phyloP scores from a whole-genome alignment of 1,140 invertebrate species.

The Drosophila navojoa region DNA sequence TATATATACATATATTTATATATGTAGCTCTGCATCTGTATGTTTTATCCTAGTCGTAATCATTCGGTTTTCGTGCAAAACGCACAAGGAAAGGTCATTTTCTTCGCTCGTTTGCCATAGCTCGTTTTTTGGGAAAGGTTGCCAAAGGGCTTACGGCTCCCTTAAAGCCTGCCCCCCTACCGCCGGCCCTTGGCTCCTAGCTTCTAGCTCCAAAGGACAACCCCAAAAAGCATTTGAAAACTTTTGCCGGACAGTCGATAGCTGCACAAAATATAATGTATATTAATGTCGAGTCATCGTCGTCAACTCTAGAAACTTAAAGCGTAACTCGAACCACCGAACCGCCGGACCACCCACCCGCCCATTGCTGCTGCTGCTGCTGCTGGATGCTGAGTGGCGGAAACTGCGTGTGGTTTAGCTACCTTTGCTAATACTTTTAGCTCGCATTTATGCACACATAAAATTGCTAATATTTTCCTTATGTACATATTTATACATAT shows the following conservation, averaged over 20 bases:
- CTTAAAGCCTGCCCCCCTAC: not conserved
- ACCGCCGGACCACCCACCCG: conserved; percentile 27
- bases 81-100: conserved; percentile 78
- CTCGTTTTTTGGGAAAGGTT: conserved; percentile 71
- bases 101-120: conserved; percentile 68
- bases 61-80: conserved; percentile 68
- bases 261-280: conserved; percentile 72
- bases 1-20: conserved; percentile 8
- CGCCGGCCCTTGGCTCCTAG: not conserved
- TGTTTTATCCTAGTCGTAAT: conserved; percentile 57
- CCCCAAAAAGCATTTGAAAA: conserved; percentile 62
- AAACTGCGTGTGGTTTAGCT: conserved; percentile 67
- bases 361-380: not conserved
- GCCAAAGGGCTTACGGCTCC: conserved; percentile 67
- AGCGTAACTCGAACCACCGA: conserved; percentile 31
- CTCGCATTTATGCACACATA: conserved; percentile 26
- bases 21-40: conserved; percentile 15
- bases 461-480: conserved; percentile 10
- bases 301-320: conserved; percentile 39
- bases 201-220: conserved; percentile 4
- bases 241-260: conserved; percentile 70
- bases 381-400: conserved; percentile 23
- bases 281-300: conserved; percentile 77
- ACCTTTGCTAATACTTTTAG: conserved; percentile 69
- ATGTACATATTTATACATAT: conserved; percentile 19